A percentile compares a stretch with the other conserved stretches of the same genome.
These are phyloP conservation scores for Vimba vimba DNA, from an alignment of 2,113 vertebrate genomes.

Conservation along the genomic window DNA sequence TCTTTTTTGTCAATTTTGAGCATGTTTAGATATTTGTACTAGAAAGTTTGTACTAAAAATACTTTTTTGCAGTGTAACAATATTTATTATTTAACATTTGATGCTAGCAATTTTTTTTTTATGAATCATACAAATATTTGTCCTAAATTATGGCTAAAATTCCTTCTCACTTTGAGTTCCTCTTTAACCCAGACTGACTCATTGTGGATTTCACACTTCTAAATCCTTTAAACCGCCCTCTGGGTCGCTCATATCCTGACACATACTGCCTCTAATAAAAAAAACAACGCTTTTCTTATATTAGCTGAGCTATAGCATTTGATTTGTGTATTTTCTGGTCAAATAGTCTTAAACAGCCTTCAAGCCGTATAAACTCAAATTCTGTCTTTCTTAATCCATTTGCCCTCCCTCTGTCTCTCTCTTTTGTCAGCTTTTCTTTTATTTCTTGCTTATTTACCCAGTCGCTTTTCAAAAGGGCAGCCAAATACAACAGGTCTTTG, in stretches of 20 bases:
- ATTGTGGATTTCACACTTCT: conserved; percentile 59
- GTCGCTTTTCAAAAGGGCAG: conserved; percentile 53
- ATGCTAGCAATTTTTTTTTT: neutral
- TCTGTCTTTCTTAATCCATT: conserved; percentile 52
- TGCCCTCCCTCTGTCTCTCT: conserved; percentile 43
- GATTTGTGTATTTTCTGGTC: conserved; percentile 45
- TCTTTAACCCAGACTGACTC: conserved; percentile 47
- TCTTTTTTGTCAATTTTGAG: neutral
- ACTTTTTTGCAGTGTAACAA: neutral
- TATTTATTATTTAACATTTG: neutral
- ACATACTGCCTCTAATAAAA: conserved; percentile 36
- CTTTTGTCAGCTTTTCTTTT: conserved; percentile 35
- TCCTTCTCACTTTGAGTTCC: conserved; percentile 9
- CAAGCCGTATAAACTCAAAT: conserved; percentile 23
- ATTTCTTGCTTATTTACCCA: conserved; percentile 59
- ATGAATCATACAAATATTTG: neutral
- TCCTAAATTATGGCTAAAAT: neutral
- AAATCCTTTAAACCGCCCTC: conserved; percentile 55
- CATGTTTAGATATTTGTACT: neutral
- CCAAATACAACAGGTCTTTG: conserved; percentile 59
- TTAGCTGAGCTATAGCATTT: conserved; percentile 34
- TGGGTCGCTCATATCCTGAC: conserved; percentile 31
- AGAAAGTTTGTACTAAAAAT: neutral
- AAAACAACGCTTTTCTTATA: conserved; percentile 37
- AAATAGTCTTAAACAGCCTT: conserved; percentile 47